Base-by-base conservation (phyloP, 2,797 vertebrate genomes). In the Coilia nasus region DNA sequence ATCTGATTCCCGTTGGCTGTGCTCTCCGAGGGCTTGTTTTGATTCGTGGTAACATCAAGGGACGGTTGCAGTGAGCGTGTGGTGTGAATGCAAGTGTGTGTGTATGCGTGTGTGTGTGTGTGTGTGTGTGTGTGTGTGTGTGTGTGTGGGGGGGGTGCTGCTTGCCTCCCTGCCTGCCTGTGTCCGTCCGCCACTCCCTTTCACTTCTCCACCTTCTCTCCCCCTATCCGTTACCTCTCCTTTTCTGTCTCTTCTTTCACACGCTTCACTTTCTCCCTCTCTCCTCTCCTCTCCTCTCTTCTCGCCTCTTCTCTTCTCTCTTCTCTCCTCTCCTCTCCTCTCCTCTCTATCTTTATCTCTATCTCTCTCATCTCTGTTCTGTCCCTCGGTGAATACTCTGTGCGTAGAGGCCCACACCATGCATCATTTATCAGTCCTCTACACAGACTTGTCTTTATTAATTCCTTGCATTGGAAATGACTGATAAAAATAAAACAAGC, bases 391-490 rank as follows among this genome's bases (percentile, higher is more conserved):
- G 50, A 14, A 62, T 46, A 56, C 84, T 41, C 82, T 80, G 56
- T 81, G 71, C 19, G 19, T 78, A 21, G 31, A 78, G 71, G 35
- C 71, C 71, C 71, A 17, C 71, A 21, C 44, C 80, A 75, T 88
- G 84, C 82, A 87, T 86, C 81, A 88, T 90, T 88, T 84, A 87
- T 85, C 81, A 17, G 2, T 78, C 84, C 50, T 84, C 35, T 31
- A 85, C 46, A 85, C 85, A 86, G 23, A 47, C 6, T 78, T 15
- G 60, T 83, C 84, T 88, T 60, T 85, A 9, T 82, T 85, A 91
- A 90, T 91, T 82, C 44, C 59, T 47, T 64, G 80, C 50, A 83
- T 81, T 83, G 86, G 47, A 57, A 92, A 87, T 88, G 89, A 90
- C 90, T 89, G 89, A 83, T 91, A 87, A 87, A 86, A 88, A 50